Conservation (phyloP, 2,797 vertebrate species). For the Nannoperca australis region DNA sequence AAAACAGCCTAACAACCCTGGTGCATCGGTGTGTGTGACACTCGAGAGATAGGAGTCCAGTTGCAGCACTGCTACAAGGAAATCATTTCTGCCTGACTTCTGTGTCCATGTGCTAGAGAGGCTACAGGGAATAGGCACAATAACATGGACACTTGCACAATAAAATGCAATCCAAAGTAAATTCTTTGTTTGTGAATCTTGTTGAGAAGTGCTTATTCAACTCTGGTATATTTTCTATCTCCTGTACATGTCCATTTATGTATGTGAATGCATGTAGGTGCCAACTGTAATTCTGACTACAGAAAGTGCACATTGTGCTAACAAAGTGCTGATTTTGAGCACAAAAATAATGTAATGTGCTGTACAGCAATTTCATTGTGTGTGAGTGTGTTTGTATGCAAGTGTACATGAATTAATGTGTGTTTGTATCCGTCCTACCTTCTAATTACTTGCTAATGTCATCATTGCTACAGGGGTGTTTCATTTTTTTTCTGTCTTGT, state of each 20-base stretch:
- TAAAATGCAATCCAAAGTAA: background rate
- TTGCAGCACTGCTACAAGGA: constrained; percentile 43
- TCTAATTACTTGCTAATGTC: constrained; percentile 47
- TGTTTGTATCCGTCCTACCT: constrained; percentile 25
- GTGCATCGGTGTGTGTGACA: constrained; percentile 45
- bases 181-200: background rate
- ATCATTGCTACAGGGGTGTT: constrained; percentile 15
- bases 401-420: background rate
- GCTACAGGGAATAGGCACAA: constrained; percentile 5
- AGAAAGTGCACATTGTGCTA: constrained; percentile 8
- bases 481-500: constrained; percentile 10
- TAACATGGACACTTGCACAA: background rate
- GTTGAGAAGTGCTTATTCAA: background rate
- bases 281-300: background rate
- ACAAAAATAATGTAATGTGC: background rate
- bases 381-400: constrained; percentile 5
- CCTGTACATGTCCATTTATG: background rate
- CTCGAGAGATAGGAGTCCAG: constrained; percentile 24
- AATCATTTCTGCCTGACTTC: constrained; percentile 11
- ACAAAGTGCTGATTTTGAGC: constrained; percentile 40
- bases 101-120: constrained; percentile 16
- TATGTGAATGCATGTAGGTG: background rate
- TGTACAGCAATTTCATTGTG: constrained; percentile 1
- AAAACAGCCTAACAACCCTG: constrained; percentile 40
- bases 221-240: background rate